These are phyloP conservation scores for Rhincodon typus DNA, from an alignment of 2,797 vertebrate genomes.

Conservation along the genomic window DNA sequence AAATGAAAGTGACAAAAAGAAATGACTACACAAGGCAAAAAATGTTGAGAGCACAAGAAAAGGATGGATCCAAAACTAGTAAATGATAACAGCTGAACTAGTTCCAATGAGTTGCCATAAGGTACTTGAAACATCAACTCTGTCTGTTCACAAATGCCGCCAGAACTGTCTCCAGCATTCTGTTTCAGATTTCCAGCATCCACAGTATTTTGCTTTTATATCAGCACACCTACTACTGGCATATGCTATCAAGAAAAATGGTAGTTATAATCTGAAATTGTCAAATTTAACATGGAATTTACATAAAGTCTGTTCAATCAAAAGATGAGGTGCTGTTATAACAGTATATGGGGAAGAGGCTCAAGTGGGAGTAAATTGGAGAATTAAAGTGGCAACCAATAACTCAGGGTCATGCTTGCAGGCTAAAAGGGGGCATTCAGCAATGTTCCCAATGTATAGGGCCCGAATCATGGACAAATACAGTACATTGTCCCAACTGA, in stretches of 20 bases:
- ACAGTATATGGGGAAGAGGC: background rate
- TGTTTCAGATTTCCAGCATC: background rate
- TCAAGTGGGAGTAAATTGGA: background rate
- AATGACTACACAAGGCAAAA: too few relatives aligned
- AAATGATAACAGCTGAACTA: background rate
- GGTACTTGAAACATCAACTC: too few relatives aligned
- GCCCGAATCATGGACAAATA: background rate
- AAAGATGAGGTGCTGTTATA: background rate
- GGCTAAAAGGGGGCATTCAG: background rate
- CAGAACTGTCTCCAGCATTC: too few relatives aligned
- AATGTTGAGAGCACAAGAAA: background rate
- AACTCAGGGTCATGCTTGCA: background rate
- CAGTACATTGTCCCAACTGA: background rate
- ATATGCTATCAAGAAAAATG: background rate
- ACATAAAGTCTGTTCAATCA: background rate
- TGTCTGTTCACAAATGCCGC: too few relatives aligned
- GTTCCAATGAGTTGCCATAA: too few relatives aligned
- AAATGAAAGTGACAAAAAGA: background rate
- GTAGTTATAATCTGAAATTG: background rate
- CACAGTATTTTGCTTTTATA: too few relatives aligned
- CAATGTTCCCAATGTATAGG: background rate
- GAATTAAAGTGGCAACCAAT: background rate
- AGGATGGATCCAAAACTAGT: background rate
- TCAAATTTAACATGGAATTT: background rate
- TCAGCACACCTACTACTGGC: too few relatives aligned